phyloP scores from a whole-genome alignment of 2,888 invertebrate species.

The Eremobia ochroleuca region DNA sequence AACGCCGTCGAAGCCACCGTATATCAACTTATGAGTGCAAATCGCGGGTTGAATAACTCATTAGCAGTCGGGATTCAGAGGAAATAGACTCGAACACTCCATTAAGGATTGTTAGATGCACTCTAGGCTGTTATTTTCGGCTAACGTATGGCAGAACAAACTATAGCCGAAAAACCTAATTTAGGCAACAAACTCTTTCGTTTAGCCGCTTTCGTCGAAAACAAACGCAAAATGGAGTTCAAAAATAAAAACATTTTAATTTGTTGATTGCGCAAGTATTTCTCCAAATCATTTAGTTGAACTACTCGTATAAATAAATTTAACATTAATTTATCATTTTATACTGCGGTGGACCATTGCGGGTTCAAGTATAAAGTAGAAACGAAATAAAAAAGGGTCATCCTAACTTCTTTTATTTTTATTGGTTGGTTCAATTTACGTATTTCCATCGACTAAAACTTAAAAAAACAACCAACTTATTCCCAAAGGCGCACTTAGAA shows the following conservation, averaged over 20 bases:
- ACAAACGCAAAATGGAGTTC: slow-evolving; percentile 1
- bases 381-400: not conserved
- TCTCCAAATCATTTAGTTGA: not conserved
- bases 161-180: not conserved
- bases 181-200: not conserved
- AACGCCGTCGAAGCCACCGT: slow-evolving; percentile 44
- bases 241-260: not conserved
- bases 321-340: not conserved
- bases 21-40: slow-evolving; percentile 61
- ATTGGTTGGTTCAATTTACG: not conserved
- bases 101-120: slow-evolving; percentile 13
- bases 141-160: not conserved
- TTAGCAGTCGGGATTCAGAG: slow-evolving; percentile 55
- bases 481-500: not conserved
- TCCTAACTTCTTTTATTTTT: not conserved
- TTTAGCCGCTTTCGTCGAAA: not conserved
- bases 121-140: not conserved
- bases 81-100: slow-evolving; percentile 54
- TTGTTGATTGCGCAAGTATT: slow-evolving; percentile 17
- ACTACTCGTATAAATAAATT: not conserved
- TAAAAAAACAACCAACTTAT: not conserved
- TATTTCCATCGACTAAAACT: not conserved
- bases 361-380: not conserved
- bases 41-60: slow-evolving; percentile 65
- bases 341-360: not conserved